Evolutionary conservation across 2,113 vertebrate species (phyloP), one percentile per base, ranked within the genome.

Genomic region (Scalopus aquaticus): DNA sequence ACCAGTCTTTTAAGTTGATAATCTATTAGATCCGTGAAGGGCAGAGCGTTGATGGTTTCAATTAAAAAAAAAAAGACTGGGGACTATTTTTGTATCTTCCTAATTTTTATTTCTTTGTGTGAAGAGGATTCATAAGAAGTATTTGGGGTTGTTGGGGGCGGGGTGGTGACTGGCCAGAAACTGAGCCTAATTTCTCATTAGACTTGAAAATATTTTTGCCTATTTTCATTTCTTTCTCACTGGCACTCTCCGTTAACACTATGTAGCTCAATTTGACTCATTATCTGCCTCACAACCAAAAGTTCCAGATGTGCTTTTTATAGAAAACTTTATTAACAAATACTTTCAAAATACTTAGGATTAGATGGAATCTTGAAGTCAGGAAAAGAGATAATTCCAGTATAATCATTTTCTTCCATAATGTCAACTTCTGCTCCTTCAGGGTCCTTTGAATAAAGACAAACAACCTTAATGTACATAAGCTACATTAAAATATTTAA

Each of bases 361-460:
- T 99, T 99, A 54, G 98, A 84, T 60, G 99, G 99, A 97, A 99
- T 99, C 98, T 98, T 99, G 98, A 99, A 99, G 95, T 99, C 98
- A 46, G 98, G 99, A 98, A 99, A 98, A 28, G 99, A 99, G 26
- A 99, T 98, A 92, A 99, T 98, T 92, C 99, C 99, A 44, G 98
- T 99, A 84, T 98, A 97, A 76, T 99, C 99, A 0, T 97, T 95
- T 97, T 99, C 98, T 96, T 99, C 98, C 80, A 99, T 76, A 1
- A 98, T 97, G 93, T 99, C 99, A 96, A 99, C 98, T 72, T 98
- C 98, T 6, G 97, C 86, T 10, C 87, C 97, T 54, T 99, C 98
- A 0, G 99, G 99, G 96, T 99, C 99, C 99, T 99, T 97, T 92
- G 46, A 70, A 96, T 78, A 30, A 73, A 28, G 97, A 95, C 49